These are phyloP conservation scores for Hirundo rustica DNA, from an alignment of 2,797 vertebrate species.

Conservation along the genomic window DNA sequence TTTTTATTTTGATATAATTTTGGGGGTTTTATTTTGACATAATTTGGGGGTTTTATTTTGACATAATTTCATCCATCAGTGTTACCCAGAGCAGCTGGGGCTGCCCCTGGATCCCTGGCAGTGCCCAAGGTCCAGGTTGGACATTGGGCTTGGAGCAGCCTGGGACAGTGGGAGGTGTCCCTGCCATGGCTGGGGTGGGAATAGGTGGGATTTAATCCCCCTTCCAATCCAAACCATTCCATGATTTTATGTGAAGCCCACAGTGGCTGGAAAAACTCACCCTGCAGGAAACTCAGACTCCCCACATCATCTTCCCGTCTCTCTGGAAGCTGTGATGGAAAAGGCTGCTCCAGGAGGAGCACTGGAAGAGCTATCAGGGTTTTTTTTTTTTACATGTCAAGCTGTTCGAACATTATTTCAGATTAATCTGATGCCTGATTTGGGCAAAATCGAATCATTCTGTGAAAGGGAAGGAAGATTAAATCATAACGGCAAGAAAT, in stretches of 20 bases:
- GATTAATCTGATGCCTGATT: background rate
- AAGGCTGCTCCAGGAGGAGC: background rate
- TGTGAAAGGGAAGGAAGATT: background rate
- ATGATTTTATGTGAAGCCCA: background rate
- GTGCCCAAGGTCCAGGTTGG: background rate
- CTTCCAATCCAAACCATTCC: background rate
- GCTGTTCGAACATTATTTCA: background rate
- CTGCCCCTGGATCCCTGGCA: background rate
- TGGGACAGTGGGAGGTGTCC: background rate
- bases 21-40: background rate
- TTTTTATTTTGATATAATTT: too few relatives aligned
- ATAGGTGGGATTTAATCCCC: fast-evolving
- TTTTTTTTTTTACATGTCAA: background rate
- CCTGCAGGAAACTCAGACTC: background rate
- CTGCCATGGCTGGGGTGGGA: background rate
- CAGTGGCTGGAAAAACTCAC: background rate
- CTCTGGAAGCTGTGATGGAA: background rate
- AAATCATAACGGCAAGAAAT: background rate
- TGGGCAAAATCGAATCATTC: background rate
- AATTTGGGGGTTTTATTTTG: background rate
- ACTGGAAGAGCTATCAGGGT: background rate
- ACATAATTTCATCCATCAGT: background rate
- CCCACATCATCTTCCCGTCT: fast-evolving
- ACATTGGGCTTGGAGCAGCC: background rate
- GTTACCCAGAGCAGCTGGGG: background rate